Percentiles rank a stretch among this genome's conserved stretches.
phyloP scores from a whole-genome alignment of 2,113 vertebrate genomes.

The Semnopithecus entellus region DNA sequence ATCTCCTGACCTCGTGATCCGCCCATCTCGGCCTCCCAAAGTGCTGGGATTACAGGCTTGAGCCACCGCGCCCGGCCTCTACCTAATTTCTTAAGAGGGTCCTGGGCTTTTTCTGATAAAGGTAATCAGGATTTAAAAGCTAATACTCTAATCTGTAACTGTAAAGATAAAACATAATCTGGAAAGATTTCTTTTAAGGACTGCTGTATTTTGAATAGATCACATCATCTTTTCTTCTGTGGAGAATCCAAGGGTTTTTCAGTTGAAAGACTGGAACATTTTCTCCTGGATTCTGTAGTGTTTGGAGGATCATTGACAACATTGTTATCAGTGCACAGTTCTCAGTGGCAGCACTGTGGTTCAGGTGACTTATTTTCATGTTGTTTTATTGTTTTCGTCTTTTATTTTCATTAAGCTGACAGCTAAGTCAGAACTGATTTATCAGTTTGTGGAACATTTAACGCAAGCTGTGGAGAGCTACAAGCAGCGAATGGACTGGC shows the following conservation, averaged over 20 bases:
- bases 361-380: not conserved
- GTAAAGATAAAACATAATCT: slow-evolving; percentile 10
- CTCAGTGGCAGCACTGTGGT: not conserved
- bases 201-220: not conserved
- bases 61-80: not conserved
- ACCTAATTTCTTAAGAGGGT: not conserved
- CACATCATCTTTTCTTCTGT: not conserved
- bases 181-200: not conserved
- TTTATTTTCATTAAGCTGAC: slow-evolving; percentile 84
- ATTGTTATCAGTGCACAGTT: not conserved
- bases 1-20: no score
- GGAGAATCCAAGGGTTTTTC: not conserved
- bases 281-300: not conserved
- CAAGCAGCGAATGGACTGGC: slow-evolving; percentile 85
- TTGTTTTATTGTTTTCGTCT: not conserved
- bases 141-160: not conserved
- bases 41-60: no score
- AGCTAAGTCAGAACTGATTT: slow-evolving; percentile 84
- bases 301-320: not conserved
- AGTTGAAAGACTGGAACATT: not conserved
- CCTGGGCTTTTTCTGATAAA: not conserved
- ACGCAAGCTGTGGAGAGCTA: slow-evolving; percentile 80
- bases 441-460: slow-evolving; percentile 80
- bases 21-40: no score
- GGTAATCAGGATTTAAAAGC: not conserved